Evolutionary conservation across 1,140 invertebrate genomes (phyloP).

Genomic region (Microplitis demolitor): DNA sequence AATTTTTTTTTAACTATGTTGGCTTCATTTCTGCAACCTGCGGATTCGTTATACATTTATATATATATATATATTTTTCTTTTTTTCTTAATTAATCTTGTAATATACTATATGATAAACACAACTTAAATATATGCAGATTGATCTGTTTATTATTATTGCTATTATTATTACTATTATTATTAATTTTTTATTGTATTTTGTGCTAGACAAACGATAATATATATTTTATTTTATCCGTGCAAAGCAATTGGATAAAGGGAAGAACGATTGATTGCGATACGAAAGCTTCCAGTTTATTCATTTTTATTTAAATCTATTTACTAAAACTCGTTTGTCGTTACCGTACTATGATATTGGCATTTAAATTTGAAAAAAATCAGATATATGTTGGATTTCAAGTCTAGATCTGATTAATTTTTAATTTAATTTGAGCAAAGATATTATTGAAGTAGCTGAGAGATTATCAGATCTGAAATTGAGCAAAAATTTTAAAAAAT

Average conservation of each 20-base stretch:
- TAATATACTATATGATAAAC: constrained; percentile 60
- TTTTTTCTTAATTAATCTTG: constrained; percentile 25
- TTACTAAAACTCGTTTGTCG: constrained; percentile 10
- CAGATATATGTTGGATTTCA: no score
- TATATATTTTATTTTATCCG: background rate
- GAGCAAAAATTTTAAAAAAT: no score
- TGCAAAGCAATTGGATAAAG: constrained; percentile 12
- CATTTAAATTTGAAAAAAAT: no score
- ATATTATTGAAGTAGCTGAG: no score
- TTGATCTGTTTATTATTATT: constrained; percentile 18
- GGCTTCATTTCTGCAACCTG: background rate
- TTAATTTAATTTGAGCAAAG: no score
- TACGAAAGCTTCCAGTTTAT: constrained; percentile 13
- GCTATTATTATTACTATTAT: no score
- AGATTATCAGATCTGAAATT: no score
- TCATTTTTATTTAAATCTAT: background rate
- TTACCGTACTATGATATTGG: no score
- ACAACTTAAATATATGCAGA: constrained; percentile 46
- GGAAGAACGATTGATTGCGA: constrained; percentile 25
- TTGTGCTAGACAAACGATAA: background rate
- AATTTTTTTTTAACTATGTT: constrained; percentile 2
- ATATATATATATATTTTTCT: constrained; percentile 17
- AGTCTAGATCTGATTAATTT: no score
- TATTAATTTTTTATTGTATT: no score
- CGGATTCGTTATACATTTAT: constrained; percentile 30